Evolutionary conservation across 2,113 vertebrate genomes (phyloP).

Genomic region (Mastomys coucha): DNA sequence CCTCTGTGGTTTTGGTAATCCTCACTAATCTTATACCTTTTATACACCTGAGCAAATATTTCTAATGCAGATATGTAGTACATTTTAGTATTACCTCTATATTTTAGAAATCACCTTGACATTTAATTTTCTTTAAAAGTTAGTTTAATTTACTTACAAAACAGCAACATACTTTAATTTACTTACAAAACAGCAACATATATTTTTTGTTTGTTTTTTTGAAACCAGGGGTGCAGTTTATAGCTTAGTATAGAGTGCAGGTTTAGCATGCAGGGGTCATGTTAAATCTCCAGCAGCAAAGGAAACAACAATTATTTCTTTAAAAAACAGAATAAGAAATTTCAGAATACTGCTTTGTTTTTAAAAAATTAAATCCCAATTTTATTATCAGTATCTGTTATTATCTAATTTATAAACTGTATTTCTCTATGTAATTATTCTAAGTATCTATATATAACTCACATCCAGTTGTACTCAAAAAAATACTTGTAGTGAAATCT

Average conservation of each 20-base stretch:
- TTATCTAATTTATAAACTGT: conserved; percentile 12
- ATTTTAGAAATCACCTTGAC: conserved; percentile 44
- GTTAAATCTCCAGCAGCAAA: not conserved
- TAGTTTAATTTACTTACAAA: conserved; percentile 51
- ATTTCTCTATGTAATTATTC: not conserved
- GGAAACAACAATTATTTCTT: not conserved
- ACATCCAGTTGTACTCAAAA: conserved; percentile 39
- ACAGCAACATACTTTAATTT: not conserved
- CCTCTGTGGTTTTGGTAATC: not conserved
- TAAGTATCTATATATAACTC: conserved; percentile 12
- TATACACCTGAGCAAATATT: conserved; percentile 68
- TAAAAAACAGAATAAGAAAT: conserved; percentile 53
- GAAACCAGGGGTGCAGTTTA: not conserved
- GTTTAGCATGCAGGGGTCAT: not conserved
- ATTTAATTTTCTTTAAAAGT: conserved; percentile 43
- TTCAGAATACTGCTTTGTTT: conserved; percentile 43
- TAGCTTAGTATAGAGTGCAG: not conserved
- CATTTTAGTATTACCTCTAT: conserved; percentile 31
- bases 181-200: no score
- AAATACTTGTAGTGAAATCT: conserved; percentile 5
- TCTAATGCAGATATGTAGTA: conserved; percentile 72
- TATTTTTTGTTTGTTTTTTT: not conserved
- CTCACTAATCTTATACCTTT: not conserved
- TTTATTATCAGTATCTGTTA: not conserved
- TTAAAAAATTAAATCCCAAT: conserved; percentile 54